phyloP scores from a whole-genome alignment of 2,888 invertebrate species.

The Papilio elwesi region DNA sequence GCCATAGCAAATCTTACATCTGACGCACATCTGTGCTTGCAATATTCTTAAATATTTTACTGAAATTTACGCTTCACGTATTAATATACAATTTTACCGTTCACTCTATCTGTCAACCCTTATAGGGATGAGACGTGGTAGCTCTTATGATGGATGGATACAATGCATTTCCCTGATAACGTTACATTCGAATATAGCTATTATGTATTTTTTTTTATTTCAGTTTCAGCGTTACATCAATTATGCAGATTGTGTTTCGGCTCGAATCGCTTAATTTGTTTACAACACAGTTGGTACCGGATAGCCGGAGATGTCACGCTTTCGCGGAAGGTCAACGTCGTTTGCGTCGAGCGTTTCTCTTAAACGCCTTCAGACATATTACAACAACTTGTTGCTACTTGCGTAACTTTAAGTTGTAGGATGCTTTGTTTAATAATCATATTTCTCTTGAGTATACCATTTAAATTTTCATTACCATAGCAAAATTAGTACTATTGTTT shows the following conservation, averaged over 20 bases:
- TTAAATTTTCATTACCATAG: too few species aligned
- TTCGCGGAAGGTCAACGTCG: conserved; percentile 63
- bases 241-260: conserved; percentile 38
- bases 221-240: conserved; percentile 21
- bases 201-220: conserved; percentile 14
- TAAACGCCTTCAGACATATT: conserved; percentile 41
- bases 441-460: too few species aligned
- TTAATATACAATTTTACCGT: too few species aligned
- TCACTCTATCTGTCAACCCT: too few species aligned
- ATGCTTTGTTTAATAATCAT: not conserved
- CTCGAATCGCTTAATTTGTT: conserved; percentile 42
- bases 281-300: conserved; percentile 45
- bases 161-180: not conserved
- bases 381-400: conserved; percentile 33
- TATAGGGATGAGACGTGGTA: too few species aligned
- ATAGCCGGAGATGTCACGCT: conserved; percentile 58
- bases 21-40: too few species aligned
- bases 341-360: conserved; percentile 46
- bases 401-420: conserved; percentile 12
- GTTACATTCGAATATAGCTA: not conserved
- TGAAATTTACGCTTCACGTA: too few species aligned
- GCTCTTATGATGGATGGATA: too few species aligned
- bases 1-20: too few species aligned
- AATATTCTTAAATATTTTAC: too few species aligned
- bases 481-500: too few species aligned